Evolutionary conservation across 2,888 invertebrate species (phyloP), one percentile per base, ranked within the genome.

Genomic region (Limulus polyphemus): DNA sequence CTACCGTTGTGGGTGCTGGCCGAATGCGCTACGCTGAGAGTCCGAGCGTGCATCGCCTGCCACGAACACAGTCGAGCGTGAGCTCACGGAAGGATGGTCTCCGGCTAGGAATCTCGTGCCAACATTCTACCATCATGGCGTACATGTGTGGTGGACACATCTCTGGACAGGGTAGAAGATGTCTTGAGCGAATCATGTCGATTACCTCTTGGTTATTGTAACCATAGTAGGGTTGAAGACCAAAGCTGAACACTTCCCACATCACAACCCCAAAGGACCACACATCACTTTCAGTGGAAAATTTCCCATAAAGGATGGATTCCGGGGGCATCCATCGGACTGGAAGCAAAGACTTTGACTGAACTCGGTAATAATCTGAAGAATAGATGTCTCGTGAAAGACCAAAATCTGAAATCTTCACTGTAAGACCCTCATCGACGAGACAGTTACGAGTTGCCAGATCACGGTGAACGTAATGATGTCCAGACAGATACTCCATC

Each of bases 271-370:
- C 99, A 77, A 92, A 98, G 46, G 95, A 91, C 97, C 97, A 99
- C 47, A 98, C 93, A 76, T 99, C 98, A 70, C 93, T 92, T 77
- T 97, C 95, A 0, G 94, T 93, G 3, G 93, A 93, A 75, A 95
- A 98, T 79, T 95, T 94, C 12, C 95, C 95, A 77, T 95, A 97
- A 55, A 98, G 80, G 73, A 99, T 93, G 0, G 95, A 92, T 77
- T 99, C 98, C 1, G 95, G 92, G 13, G 98, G 94, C 97, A 99
- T 97, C 99, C 99, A 99, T 68, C 99, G 81, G 61, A 98, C 89
- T 70, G 97, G 95, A 59, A 97, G 79, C 60, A 94, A 79, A 62
- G 91, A 91, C 77, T 95, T 94, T 56, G 92, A 93, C 79, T 95
- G 94, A 49, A 97, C 93, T 78, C 93, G 81, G 76, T 91, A 92